These are phyloP conservation scores for Pseudorasbora parva DNA, from an alignment of 2,113 vertebrate genomes.

Conservation along the genomic window DNA sequence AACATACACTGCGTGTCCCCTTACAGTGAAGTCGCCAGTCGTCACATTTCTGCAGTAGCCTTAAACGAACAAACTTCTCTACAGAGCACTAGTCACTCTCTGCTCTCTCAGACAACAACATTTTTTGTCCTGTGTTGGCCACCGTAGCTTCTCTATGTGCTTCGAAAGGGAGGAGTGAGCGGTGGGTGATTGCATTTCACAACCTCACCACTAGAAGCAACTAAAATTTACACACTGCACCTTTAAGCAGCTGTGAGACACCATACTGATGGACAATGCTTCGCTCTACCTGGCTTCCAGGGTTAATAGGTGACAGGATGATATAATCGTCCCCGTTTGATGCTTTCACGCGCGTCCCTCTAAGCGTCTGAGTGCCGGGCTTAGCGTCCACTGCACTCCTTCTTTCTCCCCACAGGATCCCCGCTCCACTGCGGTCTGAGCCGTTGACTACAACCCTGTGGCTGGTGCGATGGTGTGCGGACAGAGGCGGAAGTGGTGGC, in stretches of 20 bases:
- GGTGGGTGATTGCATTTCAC: too few relatives aligned
- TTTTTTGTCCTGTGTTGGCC: too few relatives aligned
- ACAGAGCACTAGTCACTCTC: too few relatives aligned
- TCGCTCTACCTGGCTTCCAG: conserved; percentile 87
- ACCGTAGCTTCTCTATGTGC: too few relatives aligned
- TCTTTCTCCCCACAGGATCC: conserved; percentile 72
- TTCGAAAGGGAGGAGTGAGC: too few relatives aligned
- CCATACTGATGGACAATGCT: conserved; percentile 61
- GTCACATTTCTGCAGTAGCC: too few relatives aligned
- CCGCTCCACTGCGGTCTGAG: conserved; percentile 64
- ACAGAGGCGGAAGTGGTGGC: conserved; percentile 70
- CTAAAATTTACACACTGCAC: too few relatives aligned
- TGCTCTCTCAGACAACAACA: too few relatives aligned
- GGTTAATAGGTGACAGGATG: conserved; percentile 89
- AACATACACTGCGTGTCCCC: too few relatives aligned
- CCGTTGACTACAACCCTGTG: conserved; percentile 83
- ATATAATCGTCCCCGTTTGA: conserved; percentile 90
- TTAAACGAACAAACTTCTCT: too few relatives aligned
- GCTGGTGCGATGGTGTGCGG: conserved; percentile 82
- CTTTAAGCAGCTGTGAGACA: conserved; percentile 7
- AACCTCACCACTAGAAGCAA: too few relatives aligned
- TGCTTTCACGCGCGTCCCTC: conserved; percentile 80
- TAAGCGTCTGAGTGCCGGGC: conserved; percentile 72
- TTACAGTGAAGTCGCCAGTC: too few relatives aligned
- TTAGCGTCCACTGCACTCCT: conserved; percentile 78